Evolutionary conservation across 2,797 vertebrate species (phyloP).

Genomic region (Strix occidentalis): DNA sequence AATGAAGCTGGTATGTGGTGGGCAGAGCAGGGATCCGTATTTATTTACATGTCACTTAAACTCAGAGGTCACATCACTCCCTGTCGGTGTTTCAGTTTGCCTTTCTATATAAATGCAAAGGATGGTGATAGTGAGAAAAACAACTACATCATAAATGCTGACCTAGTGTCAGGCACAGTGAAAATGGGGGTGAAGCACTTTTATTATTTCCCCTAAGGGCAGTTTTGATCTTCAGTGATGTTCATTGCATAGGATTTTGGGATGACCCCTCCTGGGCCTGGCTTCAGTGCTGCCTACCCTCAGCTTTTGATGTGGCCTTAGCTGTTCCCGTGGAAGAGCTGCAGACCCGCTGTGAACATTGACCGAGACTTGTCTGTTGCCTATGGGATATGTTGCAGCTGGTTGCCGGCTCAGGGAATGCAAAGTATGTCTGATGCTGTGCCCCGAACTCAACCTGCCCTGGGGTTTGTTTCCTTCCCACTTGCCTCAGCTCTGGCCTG

Average conservation of each 20-base stretch:
- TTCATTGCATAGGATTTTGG: neutral
- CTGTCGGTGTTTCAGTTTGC: neutral
- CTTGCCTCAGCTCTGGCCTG: neutral
- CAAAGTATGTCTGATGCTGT: neutral
- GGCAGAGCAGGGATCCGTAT: neutral
- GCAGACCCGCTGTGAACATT: fast-evolving
- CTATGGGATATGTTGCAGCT: neutral
- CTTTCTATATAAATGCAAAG: neutral
- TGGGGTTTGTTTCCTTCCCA: neutral
- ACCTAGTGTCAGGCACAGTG: neutral
- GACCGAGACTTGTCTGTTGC: neutral
- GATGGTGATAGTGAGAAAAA: neutral
- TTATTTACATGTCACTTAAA: neutral
- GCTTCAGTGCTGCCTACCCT: neutral
- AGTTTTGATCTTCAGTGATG: neutral
- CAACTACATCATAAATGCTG: neutral
- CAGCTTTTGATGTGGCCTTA: neutral
- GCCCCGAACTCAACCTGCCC: neutral
- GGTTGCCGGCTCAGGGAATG: neutral
- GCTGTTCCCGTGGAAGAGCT: neutral
- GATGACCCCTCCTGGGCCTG: neutral
- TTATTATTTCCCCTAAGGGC: neutral
- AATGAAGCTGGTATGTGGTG: neutral
- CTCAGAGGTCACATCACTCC: neutral
- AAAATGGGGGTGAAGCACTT: neutral